Conservation (phyloP, 2,113 vertebrate genomes). For the Turnix velox region DNA sequence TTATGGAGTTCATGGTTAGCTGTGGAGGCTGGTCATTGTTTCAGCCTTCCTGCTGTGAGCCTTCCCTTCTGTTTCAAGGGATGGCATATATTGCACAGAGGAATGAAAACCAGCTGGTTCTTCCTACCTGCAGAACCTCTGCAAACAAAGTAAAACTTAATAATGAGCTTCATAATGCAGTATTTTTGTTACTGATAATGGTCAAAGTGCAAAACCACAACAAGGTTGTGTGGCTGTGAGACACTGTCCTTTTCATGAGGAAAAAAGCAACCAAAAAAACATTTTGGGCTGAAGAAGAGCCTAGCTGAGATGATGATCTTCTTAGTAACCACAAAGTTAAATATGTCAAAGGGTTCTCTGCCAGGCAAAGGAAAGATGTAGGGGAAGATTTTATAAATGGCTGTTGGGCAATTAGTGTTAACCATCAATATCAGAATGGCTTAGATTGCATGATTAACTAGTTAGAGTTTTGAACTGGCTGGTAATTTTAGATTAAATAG, state of each 20-base stretch:
- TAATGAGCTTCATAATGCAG: background rate
- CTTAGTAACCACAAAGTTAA: background rate
- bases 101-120: background rate
- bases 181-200: background rate
- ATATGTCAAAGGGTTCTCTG: background rate
- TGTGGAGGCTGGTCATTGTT: background rate
- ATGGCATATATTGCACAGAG: background rate
- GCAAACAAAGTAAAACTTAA: background rate
- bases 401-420: slow-evolving; percentile 62
- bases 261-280: background rate
- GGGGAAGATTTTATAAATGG: slow-evolving; percentile 38
- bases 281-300: background rate
- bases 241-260: background rate
- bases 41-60: background rate
- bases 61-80: background rate
- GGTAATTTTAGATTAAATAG: slow-evolving; percentile 70
- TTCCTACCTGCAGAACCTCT: background rate
- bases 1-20: background rate
- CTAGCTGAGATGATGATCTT: background rate
- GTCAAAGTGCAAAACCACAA: background rate
- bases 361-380: background rate
- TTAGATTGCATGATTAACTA: slow-evolving; percentile 68
- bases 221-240: too few species aligned
- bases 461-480: slow-evolving; percentile 64
- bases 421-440: slow-evolving; percentile 61